Evolutionary conservation across 2,113 vertebrate genomes (phyloP).

Genomic region (Capreolus pygargus): DNA sequence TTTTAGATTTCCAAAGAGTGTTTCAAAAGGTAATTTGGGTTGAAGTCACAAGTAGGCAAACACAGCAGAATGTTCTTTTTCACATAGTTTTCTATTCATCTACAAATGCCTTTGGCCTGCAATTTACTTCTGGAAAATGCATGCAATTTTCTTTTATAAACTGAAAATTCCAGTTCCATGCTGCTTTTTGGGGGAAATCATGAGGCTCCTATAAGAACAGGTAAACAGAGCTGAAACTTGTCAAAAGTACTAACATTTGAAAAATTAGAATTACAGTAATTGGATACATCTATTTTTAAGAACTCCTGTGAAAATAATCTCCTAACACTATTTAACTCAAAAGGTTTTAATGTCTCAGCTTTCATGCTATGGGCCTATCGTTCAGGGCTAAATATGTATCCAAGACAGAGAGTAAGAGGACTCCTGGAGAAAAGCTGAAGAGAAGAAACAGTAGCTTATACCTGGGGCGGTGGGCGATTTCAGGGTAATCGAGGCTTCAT

Average conservation of each 20-base stretch:
- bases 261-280: constrained; percentile 63
- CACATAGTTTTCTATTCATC: constrained; percentile 66
- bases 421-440: neutral
- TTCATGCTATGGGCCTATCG: neutral
- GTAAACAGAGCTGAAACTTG: constrained; percentile 52
- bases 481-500: neutral
- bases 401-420: neutral
- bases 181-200: constrained; percentile 55
- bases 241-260: constrained; percentile 53
- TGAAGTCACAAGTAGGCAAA: constrained; percentile 48
- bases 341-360: neutral
- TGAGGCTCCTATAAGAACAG: neutral
- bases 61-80: constrained; percentile 38
- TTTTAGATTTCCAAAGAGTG: constrained; percentile 34
- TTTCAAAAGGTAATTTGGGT: constrained; percentile 51
- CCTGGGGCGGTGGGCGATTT: neutral
- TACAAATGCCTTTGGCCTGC: constrained; percentile 45
- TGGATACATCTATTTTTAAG: constrained; percentile 62
- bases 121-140: constrained; percentile 69
- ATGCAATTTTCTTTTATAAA: constrained; percentile 64
- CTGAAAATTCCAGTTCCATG: constrained; percentile 50
- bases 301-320: constrained; percentile 51
- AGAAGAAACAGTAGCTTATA: neutral
- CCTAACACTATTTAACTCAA: constrained; percentile 29
- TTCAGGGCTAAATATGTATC: neutral